These are phyloP conservation scores for Beaufortia kweichowensis DNA, from an alignment of 2,113 vertebrate genomes.

Conservation along the genomic window DNA sequence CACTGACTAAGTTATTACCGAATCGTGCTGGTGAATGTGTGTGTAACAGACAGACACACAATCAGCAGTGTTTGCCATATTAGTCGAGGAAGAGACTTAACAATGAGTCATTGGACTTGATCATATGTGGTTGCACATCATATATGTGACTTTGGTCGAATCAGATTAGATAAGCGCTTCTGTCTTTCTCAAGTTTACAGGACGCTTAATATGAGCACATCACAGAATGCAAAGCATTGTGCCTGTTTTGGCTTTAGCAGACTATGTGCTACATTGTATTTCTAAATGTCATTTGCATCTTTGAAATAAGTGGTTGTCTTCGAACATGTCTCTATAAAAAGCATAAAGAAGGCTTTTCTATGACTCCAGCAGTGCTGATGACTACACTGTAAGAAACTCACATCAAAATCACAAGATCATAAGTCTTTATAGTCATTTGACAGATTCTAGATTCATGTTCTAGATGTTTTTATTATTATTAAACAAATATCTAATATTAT, in stretches of 20 bases:
- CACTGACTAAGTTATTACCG: neutral
- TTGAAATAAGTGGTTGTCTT: slow-evolving; percentile 44
- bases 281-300: slow-evolving; percentile 48
- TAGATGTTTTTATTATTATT: neutral
- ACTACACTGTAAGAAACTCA: neutral
- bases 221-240: slow-evolving; percentile 43
- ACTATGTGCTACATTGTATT: neutral
- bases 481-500: no score
- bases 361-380: neutral
- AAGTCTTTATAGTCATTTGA: neutral
- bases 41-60: neutral
- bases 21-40: neutral
- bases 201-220: neutral
- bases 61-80: slow-evolving; percentile 5
- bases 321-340: slow-evolving; percentile 14
- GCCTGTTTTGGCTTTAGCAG: slow-evolving; percentile 18
- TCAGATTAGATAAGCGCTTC: neutral
- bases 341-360: slow-evolving; percentile 32
- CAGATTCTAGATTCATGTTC: neutral
- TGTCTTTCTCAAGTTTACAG: neutral
- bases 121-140: slow-evolving; percentile 24
- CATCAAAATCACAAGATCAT: neutral
- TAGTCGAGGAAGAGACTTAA: neutral
- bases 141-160: neutral
- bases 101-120: slow-evolving; percentile 34